phyloP scores from a whole-genome alignment of 2,797 vertebrate species.

The Smutsia temminckii region DNA sequence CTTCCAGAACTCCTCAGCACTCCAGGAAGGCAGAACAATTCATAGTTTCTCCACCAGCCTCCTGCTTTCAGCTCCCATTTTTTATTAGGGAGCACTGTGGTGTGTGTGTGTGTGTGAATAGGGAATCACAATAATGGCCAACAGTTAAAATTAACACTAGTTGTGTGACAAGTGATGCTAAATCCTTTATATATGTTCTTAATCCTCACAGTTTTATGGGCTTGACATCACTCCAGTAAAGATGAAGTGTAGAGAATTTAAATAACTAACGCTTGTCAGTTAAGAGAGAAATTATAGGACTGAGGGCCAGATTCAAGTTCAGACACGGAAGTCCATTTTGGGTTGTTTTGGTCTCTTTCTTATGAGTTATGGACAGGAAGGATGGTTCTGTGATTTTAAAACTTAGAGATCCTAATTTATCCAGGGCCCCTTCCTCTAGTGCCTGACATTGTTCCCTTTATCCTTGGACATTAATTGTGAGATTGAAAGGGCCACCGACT shows the following conservation, averaged over 20 bases:
- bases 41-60: background rate
- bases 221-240: background rate
- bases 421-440: background rate
- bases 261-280: background rate
- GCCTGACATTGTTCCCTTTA: background rate
- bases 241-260: background rate
- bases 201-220: background rate
- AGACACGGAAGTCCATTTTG: background rate
- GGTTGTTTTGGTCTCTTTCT: background rate
- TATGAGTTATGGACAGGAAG: background rate
- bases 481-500: background rate
- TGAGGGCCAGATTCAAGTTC: background rate
- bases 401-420: background rate
- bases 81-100: background rate
- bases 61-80: background rate
- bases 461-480: background rate
- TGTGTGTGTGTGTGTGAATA: background rate
- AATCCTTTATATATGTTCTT: background rate
- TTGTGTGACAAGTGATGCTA: background rate
- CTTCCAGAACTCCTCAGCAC: background rate
- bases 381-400: background rate
- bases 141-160: background rate
- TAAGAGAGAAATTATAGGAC: background rate
- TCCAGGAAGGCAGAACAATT: background rate
- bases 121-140: background rate